phyloP scores from a whole-genome alignment of 2,113 vertebrate species.

The Machaerirhynchus nigripectus region DNA sequence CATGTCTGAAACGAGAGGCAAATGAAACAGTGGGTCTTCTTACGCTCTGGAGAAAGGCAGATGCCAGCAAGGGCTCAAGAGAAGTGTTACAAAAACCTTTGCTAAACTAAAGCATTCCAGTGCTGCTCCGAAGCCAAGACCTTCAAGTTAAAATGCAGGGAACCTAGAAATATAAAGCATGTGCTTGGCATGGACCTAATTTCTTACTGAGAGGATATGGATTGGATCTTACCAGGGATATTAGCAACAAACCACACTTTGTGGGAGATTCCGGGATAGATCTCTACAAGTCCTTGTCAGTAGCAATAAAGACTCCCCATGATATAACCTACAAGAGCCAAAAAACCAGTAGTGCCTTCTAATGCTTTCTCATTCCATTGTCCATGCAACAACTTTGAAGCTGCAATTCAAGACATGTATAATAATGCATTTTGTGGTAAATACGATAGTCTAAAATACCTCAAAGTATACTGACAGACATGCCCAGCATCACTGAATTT shows the following conservation, averaged over 20 bases:
- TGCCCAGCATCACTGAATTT: background rate
- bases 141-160: background rate
- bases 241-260: background rate
- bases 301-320: background rate
- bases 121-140: background rate
- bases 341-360: background rate
- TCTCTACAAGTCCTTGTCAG: background rate
- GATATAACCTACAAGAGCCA: background rate
- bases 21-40: background rate
- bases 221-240: background rate
- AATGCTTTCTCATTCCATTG: background rate
- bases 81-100: background rate
- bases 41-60: background rate
- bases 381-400: background rate
- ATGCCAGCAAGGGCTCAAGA: background rate
- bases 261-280: background rate
- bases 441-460: background rate
- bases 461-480: background rate
- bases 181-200: background rate
- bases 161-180: background rate
- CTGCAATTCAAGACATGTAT: background rate
- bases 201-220: background rate
- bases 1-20: background rate
- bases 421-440: background rate
- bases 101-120: background rate